Evolutionary conservation across 2,888 invertebrate genomes (phyloP), one percentile per base, ranked within the genome.

Genomic region (Aelia acuminata): DNA sequence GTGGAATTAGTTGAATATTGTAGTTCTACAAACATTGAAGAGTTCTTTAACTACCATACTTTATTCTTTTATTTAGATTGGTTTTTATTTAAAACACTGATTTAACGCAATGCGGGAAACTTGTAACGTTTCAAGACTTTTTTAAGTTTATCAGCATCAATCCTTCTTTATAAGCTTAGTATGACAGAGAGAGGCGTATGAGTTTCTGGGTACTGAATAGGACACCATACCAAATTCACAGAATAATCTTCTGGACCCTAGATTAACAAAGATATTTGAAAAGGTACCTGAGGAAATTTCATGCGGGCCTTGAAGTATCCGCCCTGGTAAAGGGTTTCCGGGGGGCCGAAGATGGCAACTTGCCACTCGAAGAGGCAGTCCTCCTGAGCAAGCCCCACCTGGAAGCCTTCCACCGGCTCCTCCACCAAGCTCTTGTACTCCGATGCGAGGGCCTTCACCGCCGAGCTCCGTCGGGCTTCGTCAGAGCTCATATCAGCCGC

Each of bases 291-390:
- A 22, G 90, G 90, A 75, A 90, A 90, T 43, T 88, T 89, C 89
- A 90, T 89, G 26, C 84, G 48, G 22, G 89, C 89, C 84, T 90
- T 90, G 88, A 90, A 90, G 75, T 90, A 90, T 26, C 90, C 90
- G 3, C 90, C 90, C 48, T 89, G 88, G 53, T 90, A 90, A 10
- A 89, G 89, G 3, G 90, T 90, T 31, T 90, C 90, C 15, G 90
- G 90, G 4, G 90, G 90, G 22, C 90, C 90, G 75, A 90, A 90
- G 20, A 90, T 89, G 86, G 89, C 90, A 20, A 90, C 88, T 8
- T 90, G 89, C 90, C 90, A 90, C 18, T 89, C 90, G 84, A 89
- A 90, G 63, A 90, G 86, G 84, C 84, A 48, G 35, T 89, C 88
- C n/a, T 89, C 90, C 49, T 87, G 84, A 4, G 88, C 75, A 8